A percentile compares a stretch with the other conserved stretches of the same genome.
phyloP scores from a whole-genome alignment of 2,113 vertebrate genomes.

The Ictidomys tridecemlineatus region DNA sequence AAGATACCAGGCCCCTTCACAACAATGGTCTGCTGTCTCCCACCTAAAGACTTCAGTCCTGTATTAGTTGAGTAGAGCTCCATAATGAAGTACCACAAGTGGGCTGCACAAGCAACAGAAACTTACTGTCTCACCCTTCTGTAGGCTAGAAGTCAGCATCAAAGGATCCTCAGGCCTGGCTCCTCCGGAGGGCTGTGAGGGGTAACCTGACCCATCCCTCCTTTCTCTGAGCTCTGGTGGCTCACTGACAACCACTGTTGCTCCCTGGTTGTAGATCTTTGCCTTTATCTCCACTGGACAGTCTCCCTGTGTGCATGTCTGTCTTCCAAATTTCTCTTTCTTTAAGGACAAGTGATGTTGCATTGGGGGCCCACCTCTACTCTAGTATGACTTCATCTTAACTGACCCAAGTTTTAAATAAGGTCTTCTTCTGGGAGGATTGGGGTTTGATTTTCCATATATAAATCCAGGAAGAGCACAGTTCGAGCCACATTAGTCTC shows the following conservation, averaged over 20 bases:
- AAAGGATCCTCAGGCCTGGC: not conserved
- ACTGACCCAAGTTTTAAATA: conserved; percentile 16
- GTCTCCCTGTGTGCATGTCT: not conserved
- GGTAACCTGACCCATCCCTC: not conserved
- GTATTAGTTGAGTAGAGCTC: not conserved
- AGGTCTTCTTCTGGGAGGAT: not conserved
- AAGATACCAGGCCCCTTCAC: not conserved
- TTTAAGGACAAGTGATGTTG: not conserved
- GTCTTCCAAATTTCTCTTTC: conserved; percentile 21
- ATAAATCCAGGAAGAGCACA: too few relatives aligned
- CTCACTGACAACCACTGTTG: fast-evolving
- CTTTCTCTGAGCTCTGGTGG: not conserved
- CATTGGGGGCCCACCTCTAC: not conserved
- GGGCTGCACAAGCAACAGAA: not conserved
- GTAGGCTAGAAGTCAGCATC: not conserved
- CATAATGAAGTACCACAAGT: not conserved
- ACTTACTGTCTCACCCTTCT: not conserved
- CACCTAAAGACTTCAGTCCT: not conserved
- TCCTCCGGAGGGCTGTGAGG: not conserved
- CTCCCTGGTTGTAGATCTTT: not conserved
- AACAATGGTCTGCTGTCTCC: not conserved
- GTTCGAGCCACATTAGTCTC: not conserved
- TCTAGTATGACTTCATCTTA: conserved; percentile 5
- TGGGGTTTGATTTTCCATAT: not conserved
- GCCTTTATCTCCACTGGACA: not conserved